A percentile compares a stretch with the other conserved stretches of the same genome.
Conservation (phyloP, 2,888 invertebrate genomes). For the Microctonus hyperodae region DNA sequence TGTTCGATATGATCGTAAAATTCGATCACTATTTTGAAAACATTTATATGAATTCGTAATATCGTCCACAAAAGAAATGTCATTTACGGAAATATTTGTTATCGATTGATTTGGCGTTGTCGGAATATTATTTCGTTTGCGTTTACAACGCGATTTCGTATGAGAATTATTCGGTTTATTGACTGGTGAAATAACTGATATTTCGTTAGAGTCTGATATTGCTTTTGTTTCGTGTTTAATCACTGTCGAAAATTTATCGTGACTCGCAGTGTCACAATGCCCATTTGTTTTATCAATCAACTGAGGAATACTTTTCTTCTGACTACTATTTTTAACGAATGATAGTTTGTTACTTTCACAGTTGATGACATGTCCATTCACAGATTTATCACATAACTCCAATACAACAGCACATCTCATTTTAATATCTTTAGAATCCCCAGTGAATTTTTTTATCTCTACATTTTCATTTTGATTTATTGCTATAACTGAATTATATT, state of each 20-base stretch:
- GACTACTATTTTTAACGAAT: not conserved
- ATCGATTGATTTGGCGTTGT: not conserved
- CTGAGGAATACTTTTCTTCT: not conserved
- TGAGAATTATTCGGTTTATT: not conserved
- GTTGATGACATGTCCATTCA: not conserved
- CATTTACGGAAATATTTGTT: not conserved
- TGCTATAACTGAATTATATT: not conserved
- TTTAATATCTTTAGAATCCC: not conserved
- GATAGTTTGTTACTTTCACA: not conserved
- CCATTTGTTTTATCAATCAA: not conserved
- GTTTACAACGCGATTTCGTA: conserved; percentile 12
- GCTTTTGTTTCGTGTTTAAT: not conserved
- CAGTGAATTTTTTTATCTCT: not conserved
- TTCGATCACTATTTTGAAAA: conserved; percentile 3
- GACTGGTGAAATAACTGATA: not conserved
- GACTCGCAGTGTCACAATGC: not conserved
- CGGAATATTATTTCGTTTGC: conserved; percentile 1
- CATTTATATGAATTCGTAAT: conserved; percentile 1
- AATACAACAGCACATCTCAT: not conserved
- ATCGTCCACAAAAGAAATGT: not conserved
- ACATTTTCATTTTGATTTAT: not conserved
- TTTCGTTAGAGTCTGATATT: not conserved
- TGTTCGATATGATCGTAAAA: conserved; percentile 13
- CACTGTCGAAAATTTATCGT: conserved; percentile 4
- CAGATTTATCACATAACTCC: not conserved